Evolutionary conservation across 2,113 vertebrate genomes (phyloP).

Genomic region (Microtus richardsoni): DNA sequence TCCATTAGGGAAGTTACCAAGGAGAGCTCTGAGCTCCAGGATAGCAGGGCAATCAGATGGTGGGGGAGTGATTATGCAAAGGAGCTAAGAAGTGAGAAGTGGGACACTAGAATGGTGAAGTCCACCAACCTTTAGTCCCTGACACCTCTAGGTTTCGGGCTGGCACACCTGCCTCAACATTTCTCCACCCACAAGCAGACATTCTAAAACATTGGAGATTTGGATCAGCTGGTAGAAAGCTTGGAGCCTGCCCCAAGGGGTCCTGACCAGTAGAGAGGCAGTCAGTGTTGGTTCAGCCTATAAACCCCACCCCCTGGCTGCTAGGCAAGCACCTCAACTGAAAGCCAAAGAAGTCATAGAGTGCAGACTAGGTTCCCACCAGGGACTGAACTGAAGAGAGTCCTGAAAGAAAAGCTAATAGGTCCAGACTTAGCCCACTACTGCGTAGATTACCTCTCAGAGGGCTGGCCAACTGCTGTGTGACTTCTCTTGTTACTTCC

Average conservation of each 20-base stretch:
- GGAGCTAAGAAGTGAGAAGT: not conserved
- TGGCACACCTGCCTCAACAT: not conserved
- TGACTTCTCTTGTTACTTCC: not conserved
- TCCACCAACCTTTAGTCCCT: not conserved
- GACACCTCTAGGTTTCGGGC: not conserved
- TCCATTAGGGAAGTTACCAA: not conserved
- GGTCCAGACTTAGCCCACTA: too few relatives aligned
- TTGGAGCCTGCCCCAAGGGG: not conserved
- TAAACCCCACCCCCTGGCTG: not conserved
- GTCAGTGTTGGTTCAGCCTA: not conserved
- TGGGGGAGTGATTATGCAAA: not conserved
- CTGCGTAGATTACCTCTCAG: not conserved
- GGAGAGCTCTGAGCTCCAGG: not conserved
- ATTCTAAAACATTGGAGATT: not conserved
- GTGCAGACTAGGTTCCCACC: not conserved
- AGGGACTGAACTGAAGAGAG: not conserved
- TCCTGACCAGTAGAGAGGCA: not conserved
- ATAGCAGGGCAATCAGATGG: not conserved
- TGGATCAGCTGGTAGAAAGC: not conserved
- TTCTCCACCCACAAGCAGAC: not conserved
- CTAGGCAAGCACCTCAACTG: not conserved
- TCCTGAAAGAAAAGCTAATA: too few relatives aligned
- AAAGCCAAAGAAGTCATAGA: not conserved
- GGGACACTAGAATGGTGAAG: not conserved
- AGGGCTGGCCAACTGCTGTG: not conserved